Base-by-base conservation (phyloP, 2,113 vertebrate species). In the Centropus unirufus region DNA sequence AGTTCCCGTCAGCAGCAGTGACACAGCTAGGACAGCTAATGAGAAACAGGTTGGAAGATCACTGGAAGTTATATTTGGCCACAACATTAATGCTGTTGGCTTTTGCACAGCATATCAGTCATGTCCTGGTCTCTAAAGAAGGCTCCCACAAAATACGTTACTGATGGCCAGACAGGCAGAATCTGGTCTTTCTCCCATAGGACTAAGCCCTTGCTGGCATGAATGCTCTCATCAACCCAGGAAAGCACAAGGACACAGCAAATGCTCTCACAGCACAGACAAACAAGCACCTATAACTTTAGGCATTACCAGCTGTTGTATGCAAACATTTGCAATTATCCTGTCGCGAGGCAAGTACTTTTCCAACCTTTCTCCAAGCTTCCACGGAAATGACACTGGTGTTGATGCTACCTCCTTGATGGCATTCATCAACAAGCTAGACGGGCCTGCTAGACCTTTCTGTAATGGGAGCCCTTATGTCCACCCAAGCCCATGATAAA, bases 11-110 rank as follows among this genome's bases (percentile, higher is more conserved):
- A 90, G 88, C 85, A 73, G 59, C 72, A 46, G 86, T 4, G 40
- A 74, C 88, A 83, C 68, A 81, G 85, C 68, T 46, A 73, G 85
- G 86, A 94, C 67, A 90, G 42, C 68, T 97, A 86, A 95, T 70
- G 68, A 93, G 86, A 89, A 96, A 80, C 89, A 92, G 83, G 15
- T 88, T 0, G 3, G 51, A 40, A 47, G 14, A 86, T 7, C 4
- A 14, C 69, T 83, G 69, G 39, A 55, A 93, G 83, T 81, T 89
- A 14, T 74, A 81, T 44, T 81, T 90, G 80, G 79, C 83, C 90
- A 55, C 75, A 36, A 22, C 22, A 59, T 7, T 32, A n/a, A n/a
- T 2, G 14, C 62, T 52, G 69, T 2, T 51, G 3, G 1, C 52
- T 55, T 95, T 72, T 15, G 67, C 16, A 47, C 70, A 88, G 76